Conservation (phyloP, 2,797 vertebrate genomes). For the Arremon aurantiirostris region DNA sequence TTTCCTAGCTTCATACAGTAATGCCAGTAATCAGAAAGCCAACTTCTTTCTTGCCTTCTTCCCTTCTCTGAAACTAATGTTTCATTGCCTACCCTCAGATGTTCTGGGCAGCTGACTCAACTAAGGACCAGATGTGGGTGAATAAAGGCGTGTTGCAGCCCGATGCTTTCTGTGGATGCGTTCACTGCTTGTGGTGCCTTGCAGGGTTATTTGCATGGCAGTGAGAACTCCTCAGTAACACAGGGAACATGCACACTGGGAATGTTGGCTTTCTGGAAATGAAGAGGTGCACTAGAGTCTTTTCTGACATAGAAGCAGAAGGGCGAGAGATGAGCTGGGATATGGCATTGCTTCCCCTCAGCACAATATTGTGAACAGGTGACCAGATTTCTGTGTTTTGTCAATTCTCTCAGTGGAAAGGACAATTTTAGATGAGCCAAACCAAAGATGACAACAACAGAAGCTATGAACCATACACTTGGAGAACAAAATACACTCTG, state of each 20-base stretch:
- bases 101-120: background rate
- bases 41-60: background rate
- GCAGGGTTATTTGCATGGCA: background rate
- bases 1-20: background rate
- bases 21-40: background rate
- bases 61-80: background rate
- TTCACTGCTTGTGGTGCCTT: background rate
- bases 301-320: slow-evolving; percentile 50
- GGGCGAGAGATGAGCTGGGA: slow-evolving; percentile 56
- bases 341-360: background rate
- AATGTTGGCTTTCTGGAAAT: slow-evolving; percentile 48
- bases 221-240: background rate
- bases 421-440: slow-evolving; percentile 11
- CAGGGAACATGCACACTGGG: background rate
- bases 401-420: slow-evolving; percentile 21
- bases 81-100: background rate
- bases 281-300: slow-evolving; percentile 28
- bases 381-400: slow-evolving; percentile 64
- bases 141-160: background rate
- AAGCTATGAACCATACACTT: slow-evolving; percentile 20
- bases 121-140: background rate
- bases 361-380: slow-evolving; percentile 44
- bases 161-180: rapidly evolving
- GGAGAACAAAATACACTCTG: slow-evolving; percentile 28
- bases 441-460: background rate